Evolutionary conservation across 2,113 vertebrate species (phyloP), one percentile per base, ranked within the genome.

Genomic region (Semnopithecus entellus): DNA sequence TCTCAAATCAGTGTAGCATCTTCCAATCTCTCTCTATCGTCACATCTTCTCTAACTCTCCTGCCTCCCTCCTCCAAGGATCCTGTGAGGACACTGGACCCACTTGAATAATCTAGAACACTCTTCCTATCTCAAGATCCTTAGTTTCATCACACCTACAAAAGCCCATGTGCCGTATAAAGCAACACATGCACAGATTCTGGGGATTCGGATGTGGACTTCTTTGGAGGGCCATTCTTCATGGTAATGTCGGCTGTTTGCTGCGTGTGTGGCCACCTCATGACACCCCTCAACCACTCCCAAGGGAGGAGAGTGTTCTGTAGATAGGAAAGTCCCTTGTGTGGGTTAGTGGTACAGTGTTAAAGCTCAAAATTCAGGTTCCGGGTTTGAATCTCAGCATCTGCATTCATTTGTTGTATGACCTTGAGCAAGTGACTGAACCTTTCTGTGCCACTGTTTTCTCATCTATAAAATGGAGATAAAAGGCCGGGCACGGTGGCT

Each of bases 341-440:
- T 68, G 80, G 45, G 45, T 64, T 50, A 83, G 22, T 40, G 48
- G 43, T 66, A 72, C 16, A 27, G 72, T 38, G 38, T 83, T 48
- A 40, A 38, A 30, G 57, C 35, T 61, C 73, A 78, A 73, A 84
- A 76, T 64, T 70, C 40, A 92, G 70, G 45, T 61, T 89, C 72
- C 73, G 52, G 30, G 81, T 90, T 88, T 57, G 61, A 92, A 92
- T 95, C 68, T 92, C 59, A 88, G 30, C 52, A 18, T 73, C 61
- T 85, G 32, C 12, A 38, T 68, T 79, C 50, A 64, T 75, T 93
- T 64, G 45, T 23, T 66, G 9, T 55, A 59, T 88, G 75, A 79
- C 13, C 16, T 85, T 88, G 43, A 84, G 86, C 57, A 55, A 78
- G 23, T 40, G 32, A 61, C 55, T 64, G 85, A 70, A 40, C 27